Evolutionary conservation across 2,113 vertebrate species (phyloP).

Genomic region (human (Homo sapiens)): GRCh38 chr11:72132501-72133000

Average conservation of each 20-base stretch:
- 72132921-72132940: background rate
- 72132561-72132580: background rate
- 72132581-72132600: background rate
- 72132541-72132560: background rate
- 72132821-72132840: background rate
- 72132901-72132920: background rate
- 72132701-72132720: background rate
- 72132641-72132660: background rate
- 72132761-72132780: background rate
- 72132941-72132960: constrained; percentile 32
- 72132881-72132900: background rate
- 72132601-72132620: background rate
- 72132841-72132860: background rate
- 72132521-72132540: background rate
- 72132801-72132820: background rate
- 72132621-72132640: background rate
- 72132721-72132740: background rate
- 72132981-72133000: background rate
- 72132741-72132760: background rate
- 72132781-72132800: background rate
- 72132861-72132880: background rate
- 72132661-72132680: background rate
- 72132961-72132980: background rate
- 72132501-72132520: background rate
- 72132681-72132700: background rate